These are phyloP conservation scores for Diadema setosum DNA, from an alignment of 35 echinoderm and acorn worm species.

Conservation along the genomic window DNA sequence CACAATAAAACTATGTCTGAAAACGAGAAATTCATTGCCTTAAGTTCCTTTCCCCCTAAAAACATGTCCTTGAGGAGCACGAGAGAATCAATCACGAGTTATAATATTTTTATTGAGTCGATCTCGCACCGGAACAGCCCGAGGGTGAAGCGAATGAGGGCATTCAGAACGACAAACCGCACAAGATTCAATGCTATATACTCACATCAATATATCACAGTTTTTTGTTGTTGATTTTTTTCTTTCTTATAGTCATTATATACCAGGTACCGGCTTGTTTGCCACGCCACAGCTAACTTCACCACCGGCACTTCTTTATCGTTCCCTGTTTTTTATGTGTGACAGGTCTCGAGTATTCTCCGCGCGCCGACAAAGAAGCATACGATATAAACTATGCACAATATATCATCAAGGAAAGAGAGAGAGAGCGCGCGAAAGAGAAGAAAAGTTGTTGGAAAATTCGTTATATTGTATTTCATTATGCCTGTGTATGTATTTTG, in stretches of 20 bases:
- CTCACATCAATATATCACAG: not conserved
- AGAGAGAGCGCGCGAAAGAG: too few species aligned
- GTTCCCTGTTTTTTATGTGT: not conserved
- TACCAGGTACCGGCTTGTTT: not conserved
- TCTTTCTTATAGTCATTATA: too few species aligned
- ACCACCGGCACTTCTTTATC: not conserved
- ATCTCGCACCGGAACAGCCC: not conserved
- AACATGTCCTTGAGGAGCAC: too few species aligned
- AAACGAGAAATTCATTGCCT: too few species aligned
- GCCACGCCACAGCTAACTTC: not conserved
- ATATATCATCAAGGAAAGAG: too few species aligned
- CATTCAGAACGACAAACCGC: not conserved
- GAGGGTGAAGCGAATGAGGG: not conserved
- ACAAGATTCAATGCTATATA: constrained; percentile 3
- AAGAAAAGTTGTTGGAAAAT: not conserved
- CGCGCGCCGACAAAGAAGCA: not conserved
- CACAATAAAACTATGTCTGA: too few species aligned
- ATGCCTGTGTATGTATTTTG: not conserved
- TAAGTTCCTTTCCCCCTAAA: too few species aligned
- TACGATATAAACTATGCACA: not conserved
- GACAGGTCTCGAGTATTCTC: not conserved
- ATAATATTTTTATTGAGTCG: not conserved
- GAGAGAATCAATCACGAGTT: too few species aligned
- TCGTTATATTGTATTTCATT: not conserved
- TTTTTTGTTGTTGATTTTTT: too few species aligned